phyloP scores from a whole-genome alignment of 2,888 invertebrate species.

The Campoletis raptor region DNA sequence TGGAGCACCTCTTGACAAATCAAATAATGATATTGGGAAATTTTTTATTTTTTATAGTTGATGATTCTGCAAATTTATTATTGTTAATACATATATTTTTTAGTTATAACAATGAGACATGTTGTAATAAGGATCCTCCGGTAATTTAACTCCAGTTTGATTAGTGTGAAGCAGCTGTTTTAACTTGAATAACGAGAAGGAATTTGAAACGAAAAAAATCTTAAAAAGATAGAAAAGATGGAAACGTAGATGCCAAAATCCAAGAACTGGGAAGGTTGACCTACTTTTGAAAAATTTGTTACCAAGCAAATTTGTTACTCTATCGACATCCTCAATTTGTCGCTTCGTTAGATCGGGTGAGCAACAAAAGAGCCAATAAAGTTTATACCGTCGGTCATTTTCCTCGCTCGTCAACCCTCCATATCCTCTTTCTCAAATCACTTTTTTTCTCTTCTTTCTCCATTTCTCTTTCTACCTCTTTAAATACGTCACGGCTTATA shows the following conservation, averaged over 20 bases:
- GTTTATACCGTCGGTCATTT: slow-evolving; percentile 43
- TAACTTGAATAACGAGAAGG: too few species aligned
- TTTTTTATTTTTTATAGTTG: too few species aligned
- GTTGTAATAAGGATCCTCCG: too few species aligned
- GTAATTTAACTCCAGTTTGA: too few species aligned
- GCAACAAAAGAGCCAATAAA: slow-evolving; percentile 40
- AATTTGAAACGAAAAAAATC: not conserved
- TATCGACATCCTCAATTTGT: slow-evolving; percentile 53
- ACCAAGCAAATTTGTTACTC: not conserved
- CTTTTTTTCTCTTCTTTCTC: slow-evolving; percentile 48
- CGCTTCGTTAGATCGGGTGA: slow-evolving; percentile 33
- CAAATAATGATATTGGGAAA: too few species aligned
- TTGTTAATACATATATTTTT: too few species aligned
- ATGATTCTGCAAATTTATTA: too few species aligned
- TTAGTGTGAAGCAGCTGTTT: too few species aligned
- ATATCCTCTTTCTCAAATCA: slow-evolving; percentile 50
- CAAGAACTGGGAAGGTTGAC: not conserved
- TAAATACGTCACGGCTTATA: slow-evolving; percentile 62
- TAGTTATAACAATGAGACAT: too few species aligned
- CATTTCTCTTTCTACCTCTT: slow-evolving; percentile 58
- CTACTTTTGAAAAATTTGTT: not conserved
- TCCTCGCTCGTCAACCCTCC: slow-evolving; percentile 60
- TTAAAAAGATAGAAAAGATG: not conserved
- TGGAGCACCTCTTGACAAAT: too few species aligned
- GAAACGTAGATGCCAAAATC: not conserved